Conservation (phyloP, 2,888 invertebrate genomes). For the Odiellus spinosus region DNA sequence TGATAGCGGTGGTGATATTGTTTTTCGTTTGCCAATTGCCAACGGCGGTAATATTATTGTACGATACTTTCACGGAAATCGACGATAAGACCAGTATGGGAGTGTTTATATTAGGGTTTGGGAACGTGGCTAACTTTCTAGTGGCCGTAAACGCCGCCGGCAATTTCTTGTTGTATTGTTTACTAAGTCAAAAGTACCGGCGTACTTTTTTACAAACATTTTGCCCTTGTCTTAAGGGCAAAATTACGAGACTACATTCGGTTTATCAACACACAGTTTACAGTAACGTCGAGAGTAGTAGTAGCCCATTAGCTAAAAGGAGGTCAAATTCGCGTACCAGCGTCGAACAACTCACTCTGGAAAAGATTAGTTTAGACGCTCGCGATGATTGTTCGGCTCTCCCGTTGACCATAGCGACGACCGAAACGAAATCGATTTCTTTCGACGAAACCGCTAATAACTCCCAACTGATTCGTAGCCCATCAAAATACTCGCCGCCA, state of each 20-base stretch:
- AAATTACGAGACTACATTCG: slow-evolving; percentile 6
- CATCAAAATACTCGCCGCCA: no score
- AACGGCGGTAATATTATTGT: slow-evolving; percentile 27
- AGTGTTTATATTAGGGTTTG: slow-evolving; percentile 26
- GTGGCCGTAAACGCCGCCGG: slow-evolving; percentile 35
- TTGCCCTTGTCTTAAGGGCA: slow-evolving; percentile 18
- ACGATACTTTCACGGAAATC: slow-evolving; percentile 23
- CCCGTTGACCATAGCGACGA: no score
- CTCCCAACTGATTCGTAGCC: no score
- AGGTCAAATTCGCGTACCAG: no score
- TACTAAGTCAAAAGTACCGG: slow-evolving; percentile 34
- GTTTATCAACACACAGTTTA: slow-evolving; percentile 11
- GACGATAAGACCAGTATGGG: slow-evolving; percentile 22
- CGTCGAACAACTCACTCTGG: no score
- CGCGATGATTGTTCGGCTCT: no score
- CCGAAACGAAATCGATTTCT: no score
- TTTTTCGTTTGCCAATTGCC: slow-evolving; percentile 37
- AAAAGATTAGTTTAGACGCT: no score
- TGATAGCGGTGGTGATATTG: slow-evolving; percentile 36
- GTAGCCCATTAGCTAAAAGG: no score
- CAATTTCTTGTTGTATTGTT: slow-evolving; percentile 37
- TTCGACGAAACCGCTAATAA: no score
- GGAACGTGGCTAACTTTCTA: slow-evolving; percentile 35
- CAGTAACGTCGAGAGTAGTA: slow-evolving; percentile 9
- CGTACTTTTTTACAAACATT: slow-evolving; percentile 24